These are phyloP conservation scores for Crocidura indochinensis DNA, from an alignment of 2,797 vertebrate genomes.

Conservation along the genomic window DNA sequence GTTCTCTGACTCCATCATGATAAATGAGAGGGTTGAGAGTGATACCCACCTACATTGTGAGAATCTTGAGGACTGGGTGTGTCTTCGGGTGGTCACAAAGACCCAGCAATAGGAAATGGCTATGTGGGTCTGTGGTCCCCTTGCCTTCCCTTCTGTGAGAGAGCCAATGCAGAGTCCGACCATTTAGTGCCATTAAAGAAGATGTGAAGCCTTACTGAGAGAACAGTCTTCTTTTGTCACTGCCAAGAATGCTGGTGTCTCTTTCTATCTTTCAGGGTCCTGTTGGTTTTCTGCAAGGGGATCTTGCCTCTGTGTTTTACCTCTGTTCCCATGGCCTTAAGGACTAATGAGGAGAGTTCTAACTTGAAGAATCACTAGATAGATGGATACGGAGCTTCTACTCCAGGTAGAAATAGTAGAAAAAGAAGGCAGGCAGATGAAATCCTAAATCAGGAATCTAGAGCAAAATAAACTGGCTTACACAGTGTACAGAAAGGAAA, in stretches of 20 bases:
- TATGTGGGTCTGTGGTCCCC: too few relatives aligned
- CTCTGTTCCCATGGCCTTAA: neutral
- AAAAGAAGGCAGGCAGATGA: neutral
- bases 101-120: neutral
- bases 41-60: neutral
- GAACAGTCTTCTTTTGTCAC: neutral
- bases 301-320: too few relatives aligned
- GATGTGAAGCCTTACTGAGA: neutral
- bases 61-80: fast-evolving
- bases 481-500: neutral
- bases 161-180: neutral
- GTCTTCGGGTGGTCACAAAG: neutral
- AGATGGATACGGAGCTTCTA: neutral
- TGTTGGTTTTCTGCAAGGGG: neutral
- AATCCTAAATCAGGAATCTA: neutral
- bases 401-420: neutral
- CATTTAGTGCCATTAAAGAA: too few relatives aligned
- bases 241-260: neutral
- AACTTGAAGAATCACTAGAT: neutral
- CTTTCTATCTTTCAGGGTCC: neutral
- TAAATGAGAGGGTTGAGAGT: neutral
- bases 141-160: neutral
- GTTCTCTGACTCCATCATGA: too few relatives aligned
- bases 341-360: neutral
- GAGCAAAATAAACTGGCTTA: neutral